Base-by-base conservation (phyloP, 2,113 vertebrate genomes). In the Hyperoodon ampullatus region DNA sequence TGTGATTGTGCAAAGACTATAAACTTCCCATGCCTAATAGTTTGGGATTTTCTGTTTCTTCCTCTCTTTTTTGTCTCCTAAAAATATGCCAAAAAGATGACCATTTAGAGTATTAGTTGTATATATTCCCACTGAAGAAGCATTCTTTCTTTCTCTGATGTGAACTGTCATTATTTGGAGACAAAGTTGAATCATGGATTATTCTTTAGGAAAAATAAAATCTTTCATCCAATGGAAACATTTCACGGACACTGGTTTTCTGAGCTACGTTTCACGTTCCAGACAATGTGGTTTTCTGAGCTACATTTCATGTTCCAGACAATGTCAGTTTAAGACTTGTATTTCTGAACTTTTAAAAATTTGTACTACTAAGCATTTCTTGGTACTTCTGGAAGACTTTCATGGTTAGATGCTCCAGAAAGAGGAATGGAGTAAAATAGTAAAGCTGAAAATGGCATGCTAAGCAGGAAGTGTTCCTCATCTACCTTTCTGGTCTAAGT, bases 1-100 rank as follows among this genome's bases (percentile, higher is more conserved):
- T 70, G 33, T 55, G 44, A 85, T 85, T 91, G 15, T 26, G 8
- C 44, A 80, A 72, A 93, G 71, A 85, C 75, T 72, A 94, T 74
- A 78, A 88, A 85, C 3, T 81, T 88, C 58, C n/a, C n/a, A 24
- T 82, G 42, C 16, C 16, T 96, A 72, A 96, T 33, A 87, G n/a
- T 77, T 84, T 71, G 33, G 47, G 28, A 63, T 77, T 82, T 87
- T 87, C 30, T 9, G 9, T 68, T 89, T 97, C 42, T 80, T 53
- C 4, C 8, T 85, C 33, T 72, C 21, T 33, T 42, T 88, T 55
- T 83, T 63, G 71, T 5, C 12, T 80, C 1, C 33, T 80, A 55
- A 93, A 90, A 70, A 35, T 58, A 15, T 8, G 2, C 18, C 33
- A 4, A 14, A 85, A 94, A 90, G 33, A 53, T 77, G n/a, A n/a